A percentile compares a stretch with the other conserved stretches of the same genome.
These are phyloP conservation scores for Dryomyza anilis DNA, from an alignment of 2,888 invertebrate species.

Conservation along the genomic window DNA sequence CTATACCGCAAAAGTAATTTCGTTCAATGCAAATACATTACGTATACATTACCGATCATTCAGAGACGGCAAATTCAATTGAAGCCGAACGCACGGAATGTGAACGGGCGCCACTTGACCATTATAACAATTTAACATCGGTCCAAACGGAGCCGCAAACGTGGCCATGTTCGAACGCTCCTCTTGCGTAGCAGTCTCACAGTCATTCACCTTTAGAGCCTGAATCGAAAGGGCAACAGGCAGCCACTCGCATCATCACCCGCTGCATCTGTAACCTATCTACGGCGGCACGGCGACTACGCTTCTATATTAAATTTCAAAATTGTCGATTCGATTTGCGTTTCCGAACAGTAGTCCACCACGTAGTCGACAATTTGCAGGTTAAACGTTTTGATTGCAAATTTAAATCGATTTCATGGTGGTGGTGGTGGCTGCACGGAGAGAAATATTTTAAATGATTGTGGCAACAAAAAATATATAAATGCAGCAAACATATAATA, in stretches of 20 bases:
- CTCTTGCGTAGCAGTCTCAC: too few relatives aligned
- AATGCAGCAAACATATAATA: too few relatives aligned
- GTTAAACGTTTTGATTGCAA: constrained; percentile 42
- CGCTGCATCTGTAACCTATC: too few relatives aligned
- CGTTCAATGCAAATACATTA: constrained; percentile 16
- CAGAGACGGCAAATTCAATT: constrained; percentile 25
- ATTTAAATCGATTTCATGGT: constrained; percentile 26
- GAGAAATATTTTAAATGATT: too few relatives aligned
- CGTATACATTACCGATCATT: constrained; percentile 1
- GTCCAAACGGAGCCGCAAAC: neutral
- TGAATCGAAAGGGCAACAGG: neutral
- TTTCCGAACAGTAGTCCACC: constrained; percentile 36
- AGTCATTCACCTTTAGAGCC: neutral
- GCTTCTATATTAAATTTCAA: constrained; percentile 5
- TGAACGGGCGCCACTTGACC: constrained; percentile 38
- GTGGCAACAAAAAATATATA: too few relatives aligned
- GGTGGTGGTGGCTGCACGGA: constrained; percentile 7
- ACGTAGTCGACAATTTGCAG: constrained; percentile 38
- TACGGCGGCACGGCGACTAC: neutral
- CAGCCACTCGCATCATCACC: neutral
- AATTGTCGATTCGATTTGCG: constrained; percentile 9
- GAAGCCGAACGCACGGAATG: constrained; percentile 16
- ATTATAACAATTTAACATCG: constrained; percentile 41
- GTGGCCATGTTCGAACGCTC: neutral
- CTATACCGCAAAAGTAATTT: constrained; percentile 23